phyloP scores from a whole-genome alignment of 1,140 invertebrate species.

The Scaptodrosophila lebanonensis region DNA sequence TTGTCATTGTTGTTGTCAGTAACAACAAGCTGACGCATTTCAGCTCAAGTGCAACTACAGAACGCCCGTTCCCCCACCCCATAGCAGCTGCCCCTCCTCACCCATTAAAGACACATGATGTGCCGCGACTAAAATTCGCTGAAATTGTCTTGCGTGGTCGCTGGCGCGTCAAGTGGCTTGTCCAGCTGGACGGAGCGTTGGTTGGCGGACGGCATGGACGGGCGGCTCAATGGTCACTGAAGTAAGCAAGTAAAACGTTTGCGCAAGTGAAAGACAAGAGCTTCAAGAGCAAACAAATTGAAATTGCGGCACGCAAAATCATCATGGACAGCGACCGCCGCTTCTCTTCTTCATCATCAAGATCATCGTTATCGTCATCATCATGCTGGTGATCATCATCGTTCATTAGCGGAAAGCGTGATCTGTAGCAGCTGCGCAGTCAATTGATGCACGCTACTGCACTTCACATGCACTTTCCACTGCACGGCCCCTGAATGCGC shows the following conservation, averaged over 20 bases:
- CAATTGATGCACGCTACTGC: constrained; percentile 14
- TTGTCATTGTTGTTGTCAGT: constrained; percentile 9
- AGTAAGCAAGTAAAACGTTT: constrained; percentile 69
- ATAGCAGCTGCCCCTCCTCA: too few relatives aligned
- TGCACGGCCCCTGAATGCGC: too few relatives aligned
- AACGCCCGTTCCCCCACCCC: constrained; percentile 25
- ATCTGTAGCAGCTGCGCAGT: constrained; percentile 38
- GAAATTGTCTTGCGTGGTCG: too few relatives aligned
- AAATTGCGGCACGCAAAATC: constrained; percentile 70
- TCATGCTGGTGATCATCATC: constrained; percentile 68
- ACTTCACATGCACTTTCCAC: too few relatives aligned
- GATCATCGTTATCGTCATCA: constrained; percentile 37
- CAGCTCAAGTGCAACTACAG: constrained; percentile 66
- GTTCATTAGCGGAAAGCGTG: constrained; percentile 65
- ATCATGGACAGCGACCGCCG: constrained; percentile 42
- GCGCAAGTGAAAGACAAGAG: constrained; percentile 62
- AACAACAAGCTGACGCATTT: constrained; percentile 56
- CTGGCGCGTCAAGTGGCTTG: too few relatives aligned
- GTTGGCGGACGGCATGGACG: too few relatives aligned
- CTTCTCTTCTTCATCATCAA: not conserved
- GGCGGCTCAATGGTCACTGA: too few relatives aligned
- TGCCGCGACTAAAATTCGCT: too few relatives aligned
- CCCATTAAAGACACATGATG: too few relatives aligned
- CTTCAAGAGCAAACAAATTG: constrained; percentile 65
- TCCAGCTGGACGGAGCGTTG: too few relatives aligned